A percentile compares a stretch with the other conserved stretches of the same genome.
phyloP scores from a whole-genome alignment of 2,888 invertebrate species.

The Listrodromus nycthemerus region DNA sequence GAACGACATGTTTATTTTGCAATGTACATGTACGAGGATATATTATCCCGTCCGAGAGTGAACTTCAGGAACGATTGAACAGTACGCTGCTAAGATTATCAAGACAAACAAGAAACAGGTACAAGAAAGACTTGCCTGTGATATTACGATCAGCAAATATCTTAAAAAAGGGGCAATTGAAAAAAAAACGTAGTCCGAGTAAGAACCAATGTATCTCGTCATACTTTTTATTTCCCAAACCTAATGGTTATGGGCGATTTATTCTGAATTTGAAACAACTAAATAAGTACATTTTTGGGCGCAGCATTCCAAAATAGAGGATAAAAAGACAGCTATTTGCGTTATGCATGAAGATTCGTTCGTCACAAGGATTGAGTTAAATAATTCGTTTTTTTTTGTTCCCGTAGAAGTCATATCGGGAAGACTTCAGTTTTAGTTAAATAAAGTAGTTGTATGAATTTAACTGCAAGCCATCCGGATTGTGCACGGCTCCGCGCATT shows the following conservation, averaged over 20 bases:
- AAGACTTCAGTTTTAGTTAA: conserved; percentile 30
- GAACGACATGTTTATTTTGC: conserved; percentile 36
- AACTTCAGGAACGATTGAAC: conserved; percentile 19
- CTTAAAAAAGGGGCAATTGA: conserved; percentile 50
- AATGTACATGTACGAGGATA: conserved; percentile 44
- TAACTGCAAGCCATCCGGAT: conserved; percentile 20
- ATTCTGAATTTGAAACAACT: conserved; percentile 21
- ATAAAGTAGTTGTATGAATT: conserved; percentile 20
- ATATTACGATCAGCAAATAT: conserved; percentile 28
- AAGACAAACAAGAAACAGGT: too few relatives aligned
- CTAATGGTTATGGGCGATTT: conserved; percentile 27
- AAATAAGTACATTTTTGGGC: conserved; percentile 31
- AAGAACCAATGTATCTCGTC: conserved; percentile 37
- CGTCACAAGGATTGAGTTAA: conserved; percentile 24
- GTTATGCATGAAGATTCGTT: conserved; percentile 31
- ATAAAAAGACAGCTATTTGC: conserved; percentile 25
- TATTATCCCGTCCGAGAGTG: conserved; percentile 37
- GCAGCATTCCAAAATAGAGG: conserved; percentile 21
- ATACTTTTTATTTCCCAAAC: conserved; percentile 35
- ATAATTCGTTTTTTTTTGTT: conserved; percentile 47
- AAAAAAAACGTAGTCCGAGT: background rate
- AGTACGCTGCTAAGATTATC: conserved; percentile 11
- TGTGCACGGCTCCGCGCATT: conserved; percentile 19
- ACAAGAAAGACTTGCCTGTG: conserved; percentile 48
- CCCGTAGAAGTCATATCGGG: conserved; percentile 17